Evolutionary conservation across 2,113 vertebrate genomes (phyloP), one percentile per base, ranked within the genome.

Genomic region (Gymnogyps californianus): DNA sequence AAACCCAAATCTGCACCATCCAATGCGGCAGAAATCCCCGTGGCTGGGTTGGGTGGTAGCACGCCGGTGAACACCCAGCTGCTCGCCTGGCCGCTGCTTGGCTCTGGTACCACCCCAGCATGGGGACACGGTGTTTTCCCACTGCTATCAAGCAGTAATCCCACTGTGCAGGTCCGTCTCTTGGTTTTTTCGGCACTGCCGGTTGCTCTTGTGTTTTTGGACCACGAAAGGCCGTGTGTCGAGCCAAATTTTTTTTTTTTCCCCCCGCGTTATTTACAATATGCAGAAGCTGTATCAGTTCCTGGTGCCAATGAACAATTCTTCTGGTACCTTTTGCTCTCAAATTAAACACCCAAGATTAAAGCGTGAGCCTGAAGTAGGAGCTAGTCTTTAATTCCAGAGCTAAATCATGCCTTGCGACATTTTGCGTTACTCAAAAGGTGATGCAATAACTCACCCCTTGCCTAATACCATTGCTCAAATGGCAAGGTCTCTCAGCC

Each of bases 141-240:
- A 7, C 13, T 3, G 7, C 54, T 16, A 2, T 31, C 1, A 4
- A 65, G 31, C 8, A 0, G 12, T 24, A 20, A 58, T 31, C 69
- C 47, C 3, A 1, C 71, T 26, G 16, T 3, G 20, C 2, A 3
- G 11, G n/a, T 59, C 16, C 1, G 1, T 16, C 25, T 16, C 3
- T 44, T 74, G 54, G 0, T 67, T 58, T 74, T 66, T 29, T 54
- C 5, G 10, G 65, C 58, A 8, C 40, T 11, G 4, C 13, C 3
- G 19, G 31, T 49, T 28, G 10, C 47, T 40, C 18, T 42, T 1
- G 5, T 11, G 16, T 8, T 29, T 77, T 82, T 25, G 31, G 34
- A 16, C n/a, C 2, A 1, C 0, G 4, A 32, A 54, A 67, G 15
- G 54, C 16, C 32, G 31, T 1, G 4, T 3, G 9, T 54, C 0